phyloP scores from a whole-genome alignment of 2,113 vertebrate genomes.

The Megaceryle maxima region DNA sequence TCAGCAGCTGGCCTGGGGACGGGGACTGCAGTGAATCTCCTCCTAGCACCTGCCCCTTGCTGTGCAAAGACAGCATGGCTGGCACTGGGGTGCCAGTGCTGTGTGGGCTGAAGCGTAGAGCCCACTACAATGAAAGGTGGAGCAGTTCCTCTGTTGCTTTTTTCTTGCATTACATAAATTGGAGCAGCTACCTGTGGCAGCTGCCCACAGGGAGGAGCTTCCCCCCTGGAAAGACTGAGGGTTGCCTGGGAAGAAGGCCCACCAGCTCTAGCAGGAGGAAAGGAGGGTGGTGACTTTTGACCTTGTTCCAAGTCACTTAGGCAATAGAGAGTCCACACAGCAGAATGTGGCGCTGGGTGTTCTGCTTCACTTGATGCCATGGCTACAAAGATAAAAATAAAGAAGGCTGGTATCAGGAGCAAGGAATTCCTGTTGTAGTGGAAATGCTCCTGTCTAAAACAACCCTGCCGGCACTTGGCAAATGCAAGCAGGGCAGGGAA shows the following conservation, averaged over 20 bases:
- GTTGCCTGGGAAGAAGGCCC: constrained; percentile 39
- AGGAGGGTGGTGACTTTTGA: constrained; percentile 55
- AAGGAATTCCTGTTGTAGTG: constrained; percentile 29
- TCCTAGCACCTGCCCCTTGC: neutral
- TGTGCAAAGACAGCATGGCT: constrained; percentile 21
- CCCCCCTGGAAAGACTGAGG: constrained; percentile 36
- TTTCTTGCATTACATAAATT: constrained; percentile 53
- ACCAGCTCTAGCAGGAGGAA: neutral
- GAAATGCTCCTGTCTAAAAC: neutral
- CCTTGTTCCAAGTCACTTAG: constrained; percentile 63
- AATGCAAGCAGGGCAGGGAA: constrained; percentile 40
- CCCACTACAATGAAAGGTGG: constrained; percentile 68
- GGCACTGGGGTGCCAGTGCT: constrained; percentile 52
- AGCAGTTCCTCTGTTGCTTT: constrained; percentile 20
- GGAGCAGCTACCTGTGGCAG: constrained; percentile 54
- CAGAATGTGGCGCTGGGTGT: constrained; percentile 64
- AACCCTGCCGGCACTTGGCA: neutral
- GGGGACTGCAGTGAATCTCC: constrained; percentile 32
- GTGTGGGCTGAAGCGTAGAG: constrained; percentile 39
- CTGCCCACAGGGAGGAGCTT: constrained; percentile 16
- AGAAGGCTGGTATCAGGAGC: constrained; percentile 37
- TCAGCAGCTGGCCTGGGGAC: constrained; percentile 57
- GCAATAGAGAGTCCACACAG: constrained; percentile 67
- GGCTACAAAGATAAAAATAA: constrained; percentile 64
- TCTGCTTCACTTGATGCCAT: constrained; percentile 63